A percentile compares a stretch with the other conserved stretches of the same genome.
Evolutionary conservation across 2,113 vertebrate genomes (phyloP).

Genomic region (Gambusia affinis): DNA sequence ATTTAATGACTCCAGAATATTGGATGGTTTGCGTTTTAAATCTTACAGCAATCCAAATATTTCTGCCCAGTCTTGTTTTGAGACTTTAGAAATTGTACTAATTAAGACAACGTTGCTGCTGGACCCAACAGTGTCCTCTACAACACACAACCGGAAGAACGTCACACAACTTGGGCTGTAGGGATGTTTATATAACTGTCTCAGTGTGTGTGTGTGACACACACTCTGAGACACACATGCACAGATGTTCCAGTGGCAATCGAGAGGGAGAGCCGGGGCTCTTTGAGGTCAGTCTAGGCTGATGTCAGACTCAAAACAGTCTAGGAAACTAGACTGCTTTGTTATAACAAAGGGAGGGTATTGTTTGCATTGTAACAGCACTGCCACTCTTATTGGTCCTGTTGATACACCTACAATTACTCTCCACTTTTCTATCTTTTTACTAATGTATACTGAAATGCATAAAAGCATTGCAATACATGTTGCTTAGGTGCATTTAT

Average conservation of each 20-base stretch:
- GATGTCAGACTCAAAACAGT: conserved; percentile 44
- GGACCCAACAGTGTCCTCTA: conserved; percentile 23
- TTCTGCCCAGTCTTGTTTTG: background rate
- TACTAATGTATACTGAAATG: background rate
- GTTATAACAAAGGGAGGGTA: background rate
- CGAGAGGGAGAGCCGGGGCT: conserved; percentile 25
- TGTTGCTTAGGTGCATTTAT: background rate
- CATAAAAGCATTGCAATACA: too few species aligned
- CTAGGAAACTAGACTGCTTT: conserved; percentile 30
- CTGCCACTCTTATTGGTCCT: background rate
- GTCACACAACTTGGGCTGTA: conserved; percentile 40
- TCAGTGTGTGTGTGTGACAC: background rate
- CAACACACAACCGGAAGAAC: conserved; percentile 31
- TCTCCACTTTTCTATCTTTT: background rate
- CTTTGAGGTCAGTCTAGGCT: conserved; percentile 54
- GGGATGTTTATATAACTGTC: conserved; percentile 57
- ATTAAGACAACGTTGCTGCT: background rate
- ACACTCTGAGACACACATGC: background rate
- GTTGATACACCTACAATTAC: background rate
- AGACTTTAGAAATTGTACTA: conserved; percentile 11
- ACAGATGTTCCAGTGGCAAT: conserved; percentile 28
- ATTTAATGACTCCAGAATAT: background rate
- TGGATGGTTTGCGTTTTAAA: background rate
- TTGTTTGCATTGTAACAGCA: background rate
- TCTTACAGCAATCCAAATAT: background rate